These are phyloP conservation scores for Amblyjoppa proteus DNA, from an alignment of 2,888 invertebrate species.

Conservation along the genomic window DNA sequence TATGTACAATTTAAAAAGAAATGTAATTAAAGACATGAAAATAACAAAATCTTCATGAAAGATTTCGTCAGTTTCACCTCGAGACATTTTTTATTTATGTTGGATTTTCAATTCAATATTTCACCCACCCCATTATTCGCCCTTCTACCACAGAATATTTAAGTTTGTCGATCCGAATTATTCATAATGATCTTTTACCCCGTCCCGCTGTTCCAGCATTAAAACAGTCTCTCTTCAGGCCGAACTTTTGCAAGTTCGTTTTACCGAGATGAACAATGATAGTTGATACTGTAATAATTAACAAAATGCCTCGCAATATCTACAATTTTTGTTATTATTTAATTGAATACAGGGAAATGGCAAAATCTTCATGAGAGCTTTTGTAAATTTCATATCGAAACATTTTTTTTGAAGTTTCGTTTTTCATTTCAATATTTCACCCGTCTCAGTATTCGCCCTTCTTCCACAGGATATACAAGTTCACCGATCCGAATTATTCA, in stretches of 20 bases:
- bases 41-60: neutral
- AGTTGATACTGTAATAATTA: conserved; percentile 17
- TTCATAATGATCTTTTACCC: neutral
- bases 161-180: neutral
- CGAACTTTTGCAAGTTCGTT: neutral
- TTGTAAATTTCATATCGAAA: neutral
- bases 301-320: neutral
- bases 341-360: neutral
- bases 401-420: neutral
- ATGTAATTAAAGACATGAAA: neutral
- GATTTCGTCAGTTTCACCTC: too few relatives aligned
- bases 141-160: neutral
- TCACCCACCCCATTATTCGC: neutral
- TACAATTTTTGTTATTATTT: neutral
- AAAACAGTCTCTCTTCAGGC: neutral
- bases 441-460: neutral
- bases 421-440: neutral
- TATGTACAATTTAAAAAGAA: neutral
- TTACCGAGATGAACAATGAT: neutral
- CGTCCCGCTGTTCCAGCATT: neutral
- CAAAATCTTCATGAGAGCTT: neutral
- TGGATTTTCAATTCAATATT: neutral
- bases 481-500: neutral
- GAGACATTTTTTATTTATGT: neutral
- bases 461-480: neutral